Conservation (phyloP, 2,888 invertebrate genomes). For the Drosophila testacea region DNA sequence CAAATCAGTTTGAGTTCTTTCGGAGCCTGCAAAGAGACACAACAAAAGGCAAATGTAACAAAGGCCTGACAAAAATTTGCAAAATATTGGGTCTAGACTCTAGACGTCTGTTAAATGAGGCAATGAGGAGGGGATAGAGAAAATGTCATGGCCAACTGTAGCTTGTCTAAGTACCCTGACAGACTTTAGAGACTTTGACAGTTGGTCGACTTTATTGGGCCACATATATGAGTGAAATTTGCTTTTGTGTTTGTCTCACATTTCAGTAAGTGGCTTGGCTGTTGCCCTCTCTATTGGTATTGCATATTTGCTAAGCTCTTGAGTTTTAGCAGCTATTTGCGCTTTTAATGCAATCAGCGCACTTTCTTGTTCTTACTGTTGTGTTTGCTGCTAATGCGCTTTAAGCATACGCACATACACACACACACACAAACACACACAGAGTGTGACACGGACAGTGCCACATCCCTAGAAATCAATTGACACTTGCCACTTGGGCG, state of each 20-base stretch:
- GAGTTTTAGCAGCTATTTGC: conserved; percentile 68
- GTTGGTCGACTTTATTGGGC: conserved; percentile 7
- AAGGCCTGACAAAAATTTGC: conserved; percentile 26
- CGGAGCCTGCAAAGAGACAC: conserved; percentile 1
- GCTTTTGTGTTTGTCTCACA: conserved; percentile 22
- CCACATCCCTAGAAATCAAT: conserved; percentile 67
- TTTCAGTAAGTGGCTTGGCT: conserved; percentile 49
- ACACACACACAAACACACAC: neutral
- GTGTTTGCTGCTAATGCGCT: conserved; percentile 59
- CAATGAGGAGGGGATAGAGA: too few species aligned
- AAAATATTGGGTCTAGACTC: conserved; percentile 25
- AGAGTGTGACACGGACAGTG: conserved; percentile 34
- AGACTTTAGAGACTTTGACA: conserved; percentile 22
- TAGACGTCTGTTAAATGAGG: neutral
- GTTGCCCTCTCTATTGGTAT: conserved; percentile 11
- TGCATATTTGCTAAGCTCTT: conserved; percentile 66
- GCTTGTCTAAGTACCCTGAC: conserved; percentile 31
- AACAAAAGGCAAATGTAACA: conserved; percentile 46
- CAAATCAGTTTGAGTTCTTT: conserved; percentile 35
- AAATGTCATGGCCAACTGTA: conserved; percentile 4
- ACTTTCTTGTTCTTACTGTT: conserved; percentile 30
- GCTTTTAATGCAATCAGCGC: conserved; percentile 67
- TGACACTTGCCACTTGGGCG: conserved; percentile 65
- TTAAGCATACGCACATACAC: conserved; percentile 31
- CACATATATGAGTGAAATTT: conserved; percentile 16